Percentiles rank a stretch among this genome's conserved stretches.
phyloP scores from a whole-genome alignment of 2,113 vertebrate species.

The Eulemur rufifrons region DNA sequence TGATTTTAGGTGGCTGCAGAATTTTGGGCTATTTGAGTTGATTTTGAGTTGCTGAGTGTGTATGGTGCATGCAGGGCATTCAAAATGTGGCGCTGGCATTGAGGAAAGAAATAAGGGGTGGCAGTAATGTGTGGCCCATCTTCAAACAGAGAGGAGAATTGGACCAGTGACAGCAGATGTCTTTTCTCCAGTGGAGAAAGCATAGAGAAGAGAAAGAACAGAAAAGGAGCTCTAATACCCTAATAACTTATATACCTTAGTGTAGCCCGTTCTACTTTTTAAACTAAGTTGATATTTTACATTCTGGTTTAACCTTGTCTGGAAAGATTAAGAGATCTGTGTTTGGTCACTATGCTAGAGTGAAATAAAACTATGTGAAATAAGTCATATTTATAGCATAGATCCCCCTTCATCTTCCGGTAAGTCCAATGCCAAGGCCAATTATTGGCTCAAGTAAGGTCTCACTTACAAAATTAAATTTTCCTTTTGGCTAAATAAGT shows the following conservation, averaged over 20 bases:
- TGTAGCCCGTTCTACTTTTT: background rate
- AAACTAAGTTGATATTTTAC: background rate
- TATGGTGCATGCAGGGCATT: background rate
- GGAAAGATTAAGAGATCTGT: background rate
- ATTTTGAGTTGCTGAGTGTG: background rate
- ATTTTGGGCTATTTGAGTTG: background rate
- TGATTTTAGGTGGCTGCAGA: background rate
- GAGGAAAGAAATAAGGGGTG: background rate
- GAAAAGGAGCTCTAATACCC: background rate
- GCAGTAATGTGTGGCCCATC: fast-evolving
- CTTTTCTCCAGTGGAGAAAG: background rate
- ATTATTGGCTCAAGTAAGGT: background rate
- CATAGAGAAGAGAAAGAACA: background rate
- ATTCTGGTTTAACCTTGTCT: background rate
- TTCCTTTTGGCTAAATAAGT: background rate
- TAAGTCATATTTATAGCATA: background rate
- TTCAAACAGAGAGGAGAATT: background rate
- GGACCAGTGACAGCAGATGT: background rate
- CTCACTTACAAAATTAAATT: background rate
- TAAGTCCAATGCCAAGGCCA: background rate
- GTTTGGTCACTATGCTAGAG: background rate
- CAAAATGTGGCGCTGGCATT: background rate
- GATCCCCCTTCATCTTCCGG: background rate
- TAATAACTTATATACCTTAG: background rate
- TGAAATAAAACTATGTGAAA: background rate